Percentiles rank a stretch among this genome's conserved stretches.
Conservation (phyloP, 2,797 vertebrate species). For the Luscinia megarhynchos region DNA sequence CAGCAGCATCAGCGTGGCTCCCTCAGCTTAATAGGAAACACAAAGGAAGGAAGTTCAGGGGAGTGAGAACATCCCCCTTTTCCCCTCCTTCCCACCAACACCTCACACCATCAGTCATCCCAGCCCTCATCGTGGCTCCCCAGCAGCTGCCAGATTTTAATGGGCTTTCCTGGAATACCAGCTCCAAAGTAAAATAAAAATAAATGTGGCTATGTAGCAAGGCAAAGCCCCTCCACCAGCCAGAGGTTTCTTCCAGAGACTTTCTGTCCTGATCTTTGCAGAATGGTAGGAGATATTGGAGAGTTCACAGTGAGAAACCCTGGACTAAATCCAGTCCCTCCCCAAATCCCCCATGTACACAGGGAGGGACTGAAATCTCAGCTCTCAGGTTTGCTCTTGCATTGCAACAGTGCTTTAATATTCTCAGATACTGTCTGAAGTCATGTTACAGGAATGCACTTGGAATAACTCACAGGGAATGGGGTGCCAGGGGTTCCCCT, state of each 20-base stretch:
- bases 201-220: neutral
- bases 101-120: neutral
- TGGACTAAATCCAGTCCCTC: neutral
- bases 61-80: constrained; percentile 52
- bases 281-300: neutral
- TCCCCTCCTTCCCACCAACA: constrained; percentile 20
- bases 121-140: neutral
- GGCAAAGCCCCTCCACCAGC: neutral
- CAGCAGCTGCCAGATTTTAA: constrained; percentile 32
- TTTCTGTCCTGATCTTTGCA: neutral
- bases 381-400: neutral
- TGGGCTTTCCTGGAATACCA: constrained; percentile 59
- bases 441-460: fast-evolving
- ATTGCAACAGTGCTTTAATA: neutral
- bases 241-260: neutral
- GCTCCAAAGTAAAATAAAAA: constrained; percentile 30
- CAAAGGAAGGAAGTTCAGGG: constrained; percentile 53
- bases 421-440: neutral
- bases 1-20: constrained; percentile 38
- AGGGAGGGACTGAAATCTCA: neutral
- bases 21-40: constrained; percentile 61
- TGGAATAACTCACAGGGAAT: fast-evolving
- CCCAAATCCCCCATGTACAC: fast-evolving
- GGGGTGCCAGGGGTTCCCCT: neutral
- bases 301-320: neutral